Conservation (phyloP, 1,140 invertebrate genomes). For the Cydia pomonella region DNA sequence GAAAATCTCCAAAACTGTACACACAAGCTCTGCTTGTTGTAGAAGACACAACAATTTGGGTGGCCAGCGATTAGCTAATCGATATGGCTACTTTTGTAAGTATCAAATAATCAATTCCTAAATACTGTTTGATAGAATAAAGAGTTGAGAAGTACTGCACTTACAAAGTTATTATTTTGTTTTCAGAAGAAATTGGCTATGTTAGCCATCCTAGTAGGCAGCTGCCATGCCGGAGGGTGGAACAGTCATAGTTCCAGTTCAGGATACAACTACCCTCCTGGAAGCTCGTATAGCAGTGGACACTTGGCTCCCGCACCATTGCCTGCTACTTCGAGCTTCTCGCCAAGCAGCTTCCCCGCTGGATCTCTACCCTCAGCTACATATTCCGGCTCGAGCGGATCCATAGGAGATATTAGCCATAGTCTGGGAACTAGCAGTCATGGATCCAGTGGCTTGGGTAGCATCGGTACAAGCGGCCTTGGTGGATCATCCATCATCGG, state of each 20-base stretch:
- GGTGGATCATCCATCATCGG: constrained; percentile 23
- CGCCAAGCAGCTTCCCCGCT: constrained; percentile 66
- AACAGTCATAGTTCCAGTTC: constrained; percentile 49
- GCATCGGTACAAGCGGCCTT: background rate
- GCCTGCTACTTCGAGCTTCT: constrained; percentile 54
- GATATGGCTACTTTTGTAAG: constrained; percentile 76
- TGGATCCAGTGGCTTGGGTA: constrained; percentile 1
- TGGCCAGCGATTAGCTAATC: constrained; percentile 78
- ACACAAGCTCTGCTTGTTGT: constrained; percentile 69
- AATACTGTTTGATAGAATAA: constrained; percentile 18
- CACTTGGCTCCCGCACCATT: constrained; percentile 18
- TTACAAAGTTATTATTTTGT: constrained; percentile 39
- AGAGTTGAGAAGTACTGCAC: background rate
- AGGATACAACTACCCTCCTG: constrained; percentile 25
- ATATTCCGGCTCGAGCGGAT: constrained; percentile 48
- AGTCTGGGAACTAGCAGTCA: background rate
- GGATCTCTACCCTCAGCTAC: constrained; percentile 69
- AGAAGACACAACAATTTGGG: constrained; percentile 59
- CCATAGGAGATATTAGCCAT: constrained; percentile 8
- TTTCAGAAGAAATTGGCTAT: constrained; percentile 70
- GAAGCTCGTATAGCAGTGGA: background rate
- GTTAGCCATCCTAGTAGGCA: constrained; percentile 67
- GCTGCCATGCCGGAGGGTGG: constrained; percentile 57
- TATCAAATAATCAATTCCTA: constrained; percentile 40
- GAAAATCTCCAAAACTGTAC: constrained; percentile 54